phyloP scores from a whole-genome alignment of 2,888 invertebrate species.

The Achlya flavicornis region DNA sequence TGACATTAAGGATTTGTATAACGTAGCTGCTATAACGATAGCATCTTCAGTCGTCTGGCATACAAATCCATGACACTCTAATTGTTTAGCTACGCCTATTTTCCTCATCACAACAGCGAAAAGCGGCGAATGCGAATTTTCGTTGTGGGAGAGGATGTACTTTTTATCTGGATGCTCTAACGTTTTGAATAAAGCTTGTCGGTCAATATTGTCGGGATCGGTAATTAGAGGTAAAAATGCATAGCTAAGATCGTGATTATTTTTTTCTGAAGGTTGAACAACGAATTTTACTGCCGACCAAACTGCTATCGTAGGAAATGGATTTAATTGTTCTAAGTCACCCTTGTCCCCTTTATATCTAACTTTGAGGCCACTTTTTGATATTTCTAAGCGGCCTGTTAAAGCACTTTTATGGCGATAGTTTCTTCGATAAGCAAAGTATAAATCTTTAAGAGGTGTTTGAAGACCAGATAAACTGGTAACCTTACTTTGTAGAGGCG shows the following conservation, averaged over 20 bases:
- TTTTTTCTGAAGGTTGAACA: constrained; percentile 85
- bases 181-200: constrained; percentile 86
- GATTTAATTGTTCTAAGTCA: constrained; percentile 87
- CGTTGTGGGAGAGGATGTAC: constrained; percentile 83
- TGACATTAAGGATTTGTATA: constrained; percentile 94
- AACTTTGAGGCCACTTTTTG: constrained; percentile 88
- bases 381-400: constrained; percentile 87
- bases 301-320: constrained; percentile 95
- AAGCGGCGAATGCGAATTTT: constrained; percentile 90
- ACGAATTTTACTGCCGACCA: constrained; percentile 96
- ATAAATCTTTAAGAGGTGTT: constrained; percentile 89
- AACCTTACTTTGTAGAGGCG: constrained; percentile 90
- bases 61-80: constrained; percentile 96
- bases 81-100: constrained; percentile 88
- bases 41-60: constrained; percentile 96
- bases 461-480: constrained; percentile 93
- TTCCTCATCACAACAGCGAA: constrained; percentile 96
- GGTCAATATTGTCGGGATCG: constrained; percentile 91
- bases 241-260: constrained; percentile 82
- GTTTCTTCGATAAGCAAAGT: constrained; percentile 85
- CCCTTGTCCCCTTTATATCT: constrained; percentile 86
- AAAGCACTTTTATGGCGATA: constrained; percentile 78
- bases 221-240: constrained; percentile 94
- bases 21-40: constrained; percentile 94
- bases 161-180: constrained; percentile 82